phyloP scores from a whole-genome alignment of 2,113 vertebrate species.

The Cebus imitator region DNA sequence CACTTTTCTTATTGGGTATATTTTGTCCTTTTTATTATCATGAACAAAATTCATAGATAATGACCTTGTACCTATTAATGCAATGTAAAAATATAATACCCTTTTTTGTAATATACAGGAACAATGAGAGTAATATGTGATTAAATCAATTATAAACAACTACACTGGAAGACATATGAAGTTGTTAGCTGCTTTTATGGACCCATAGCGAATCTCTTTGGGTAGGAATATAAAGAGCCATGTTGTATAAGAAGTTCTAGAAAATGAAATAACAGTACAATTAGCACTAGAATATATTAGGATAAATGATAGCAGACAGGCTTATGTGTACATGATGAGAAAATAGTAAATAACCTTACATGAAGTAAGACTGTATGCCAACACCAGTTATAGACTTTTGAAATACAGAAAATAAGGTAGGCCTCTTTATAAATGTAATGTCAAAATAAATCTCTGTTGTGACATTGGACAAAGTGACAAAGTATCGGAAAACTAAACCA shows the following conservation, averaged over 20 bases:
- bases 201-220: neutral
- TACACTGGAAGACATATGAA: neutral
- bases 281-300: neutral
- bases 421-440: neutral
- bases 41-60: neutral
- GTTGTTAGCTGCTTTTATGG: neutral
- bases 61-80: neutral
- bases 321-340: neutral
- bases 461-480: neutral
- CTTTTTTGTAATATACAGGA: neutral
- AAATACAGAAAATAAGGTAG: neutral
- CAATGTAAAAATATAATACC: neutral
- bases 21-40: neutral
- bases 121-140: neutral
- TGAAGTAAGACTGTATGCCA: neutral
- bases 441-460: neutral
- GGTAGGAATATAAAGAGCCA: neutral
- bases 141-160: neutral
- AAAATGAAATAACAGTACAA: neutral
- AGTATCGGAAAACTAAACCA: neutral
- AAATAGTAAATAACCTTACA: neutral
- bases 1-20: neutral
- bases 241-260: neutral
- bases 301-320: neutral
- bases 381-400: neutral